Evolutionary conservation across 2,113 vertebrate species (phyloP).

Genomic region (Athene cunicularia): DNA sequence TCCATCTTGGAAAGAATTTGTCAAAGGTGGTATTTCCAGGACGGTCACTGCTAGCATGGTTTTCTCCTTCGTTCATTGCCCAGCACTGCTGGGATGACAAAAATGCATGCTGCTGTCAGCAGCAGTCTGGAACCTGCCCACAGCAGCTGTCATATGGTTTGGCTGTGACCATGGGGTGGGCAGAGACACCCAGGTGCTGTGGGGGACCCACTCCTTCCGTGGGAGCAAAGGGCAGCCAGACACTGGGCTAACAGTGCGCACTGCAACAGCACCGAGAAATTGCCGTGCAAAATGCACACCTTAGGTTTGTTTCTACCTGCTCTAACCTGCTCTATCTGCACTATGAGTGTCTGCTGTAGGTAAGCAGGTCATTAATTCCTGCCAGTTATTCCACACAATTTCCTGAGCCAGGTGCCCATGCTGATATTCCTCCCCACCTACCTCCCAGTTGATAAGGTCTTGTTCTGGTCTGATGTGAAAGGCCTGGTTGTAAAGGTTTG

Average conservation of each 20-base stretch:
- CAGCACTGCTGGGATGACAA: not conserved
- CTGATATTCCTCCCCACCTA: not conserved
- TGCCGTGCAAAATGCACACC: accelerated
- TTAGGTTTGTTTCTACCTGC: not conserved
- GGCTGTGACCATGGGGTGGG: accelerated
- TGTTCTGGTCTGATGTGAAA: not conserved
- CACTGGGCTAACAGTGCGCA: not conserved
- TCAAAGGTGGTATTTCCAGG: accelerated
- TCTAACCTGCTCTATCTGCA: not conserved
- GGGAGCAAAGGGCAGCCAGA: not conserved
- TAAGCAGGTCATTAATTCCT: not conserved
- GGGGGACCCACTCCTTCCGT: accelerated
- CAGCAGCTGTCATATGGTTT: accelerated
- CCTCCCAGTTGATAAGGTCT: not conserved
- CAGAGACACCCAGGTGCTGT: not conserved
- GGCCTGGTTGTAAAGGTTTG: not conserved
- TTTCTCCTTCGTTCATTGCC: not conserved
- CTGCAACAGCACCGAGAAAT: not conserved
- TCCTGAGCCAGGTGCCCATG: accelerated
- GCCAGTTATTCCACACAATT: not conserved
- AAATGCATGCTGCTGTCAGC: not conserved
- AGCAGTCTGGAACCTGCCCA: not conserved
- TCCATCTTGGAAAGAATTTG: not conserved
- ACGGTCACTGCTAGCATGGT: not conserved
- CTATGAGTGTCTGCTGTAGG: not conserved